A percentile compares a stretch with the other conserved stretches of the same genome.
phyloP scores from a whole-genome alignment of 2,797 vertebrate genomes.

The Hafferia zeledoni region DNA sequence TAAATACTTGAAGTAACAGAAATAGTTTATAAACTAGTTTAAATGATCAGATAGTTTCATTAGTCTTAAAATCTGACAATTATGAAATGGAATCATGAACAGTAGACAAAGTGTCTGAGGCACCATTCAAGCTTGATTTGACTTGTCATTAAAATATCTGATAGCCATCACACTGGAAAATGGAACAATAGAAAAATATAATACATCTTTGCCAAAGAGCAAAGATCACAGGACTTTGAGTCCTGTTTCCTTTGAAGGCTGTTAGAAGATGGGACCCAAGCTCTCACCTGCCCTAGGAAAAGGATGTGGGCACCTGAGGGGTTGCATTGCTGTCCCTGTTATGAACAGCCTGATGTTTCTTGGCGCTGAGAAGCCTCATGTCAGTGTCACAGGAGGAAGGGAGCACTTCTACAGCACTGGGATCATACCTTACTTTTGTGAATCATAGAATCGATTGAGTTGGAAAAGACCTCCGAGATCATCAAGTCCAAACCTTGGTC shows the following conservation, averaged over 20 bases:
- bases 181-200: not conserved
- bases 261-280: not conserved
- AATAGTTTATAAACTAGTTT: not conserved
- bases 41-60: not conserved
- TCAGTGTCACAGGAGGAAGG: not conserved
- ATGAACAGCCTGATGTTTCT: not conserved
- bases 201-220: not conserved
- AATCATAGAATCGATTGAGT: too few species aligned
- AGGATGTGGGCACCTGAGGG: fast-evolving
- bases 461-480: too few species aligned
- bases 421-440: not conserved
- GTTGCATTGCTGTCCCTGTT: not conserved
- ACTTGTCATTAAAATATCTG: not conserved
- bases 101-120: not conserved
- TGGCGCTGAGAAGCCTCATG: not conserved
- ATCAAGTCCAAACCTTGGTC: too few species aligned
- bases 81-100: not conserved
- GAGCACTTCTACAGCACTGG: not conserved
- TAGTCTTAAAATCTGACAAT: not conserved
- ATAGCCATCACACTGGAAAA: not conserved
- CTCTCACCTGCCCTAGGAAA: not conserved
- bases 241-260: not conserved
- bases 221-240: not conserved
- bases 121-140: not conserved
- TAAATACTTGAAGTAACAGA: not conserved